phyloP scores from a whole-genome alignment of 2,888 invertebrate genomes.

The Pseudococcus jackbeardsleyi region DNA sequence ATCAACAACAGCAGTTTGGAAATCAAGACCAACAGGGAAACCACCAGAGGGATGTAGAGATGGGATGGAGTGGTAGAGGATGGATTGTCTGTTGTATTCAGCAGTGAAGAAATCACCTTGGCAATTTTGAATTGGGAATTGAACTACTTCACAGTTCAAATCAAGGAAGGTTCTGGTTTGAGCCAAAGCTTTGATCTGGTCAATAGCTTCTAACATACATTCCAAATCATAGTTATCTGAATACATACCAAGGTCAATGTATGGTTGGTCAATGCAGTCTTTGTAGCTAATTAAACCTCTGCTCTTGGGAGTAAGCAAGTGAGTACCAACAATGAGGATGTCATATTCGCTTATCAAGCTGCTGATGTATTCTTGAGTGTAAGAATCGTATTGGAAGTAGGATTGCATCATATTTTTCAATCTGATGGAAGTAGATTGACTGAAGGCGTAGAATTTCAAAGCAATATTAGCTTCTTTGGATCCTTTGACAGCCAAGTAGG shows the following conservation, averaged over 20 bases:
- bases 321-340: not conserved
- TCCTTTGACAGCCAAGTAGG: slow-evolving; percentile 14
- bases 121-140: slow-evolving; percentile 26
- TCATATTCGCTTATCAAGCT: not conserved
- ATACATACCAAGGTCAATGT: slow-evolving; percentile 22
- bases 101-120: slow-evolving; percentile 10
- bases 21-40: not conserved
- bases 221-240: slow-evolving; percentile 10
- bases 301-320: not conserved
- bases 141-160: slow-evolving; percentile 32
- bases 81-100: slow-evolving; percentile 35
- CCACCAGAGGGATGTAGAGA: not conserved
- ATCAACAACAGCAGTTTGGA: slow-evolving; percentile 21
- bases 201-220: slow-evolving; percentile 36
- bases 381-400: slow-evolving; percentile 11
- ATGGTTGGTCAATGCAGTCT: not conserved
- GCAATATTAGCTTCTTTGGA: not conserved
- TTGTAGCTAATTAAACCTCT: slow-evolving; percentile 25
- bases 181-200: slow-evolving; percentile 3
- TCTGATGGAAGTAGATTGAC: not conserved
- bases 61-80: not conserved
- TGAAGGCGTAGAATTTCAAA: slow-evolving; percentile 30
- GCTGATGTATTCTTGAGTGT: slow-evolving; percentile 13
- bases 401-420: not conserved
- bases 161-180: not conserved